Evolutionary conservation across 1,140 invertebrate species (phyloP).

Genomic region (Cherax destructor): DNA sequence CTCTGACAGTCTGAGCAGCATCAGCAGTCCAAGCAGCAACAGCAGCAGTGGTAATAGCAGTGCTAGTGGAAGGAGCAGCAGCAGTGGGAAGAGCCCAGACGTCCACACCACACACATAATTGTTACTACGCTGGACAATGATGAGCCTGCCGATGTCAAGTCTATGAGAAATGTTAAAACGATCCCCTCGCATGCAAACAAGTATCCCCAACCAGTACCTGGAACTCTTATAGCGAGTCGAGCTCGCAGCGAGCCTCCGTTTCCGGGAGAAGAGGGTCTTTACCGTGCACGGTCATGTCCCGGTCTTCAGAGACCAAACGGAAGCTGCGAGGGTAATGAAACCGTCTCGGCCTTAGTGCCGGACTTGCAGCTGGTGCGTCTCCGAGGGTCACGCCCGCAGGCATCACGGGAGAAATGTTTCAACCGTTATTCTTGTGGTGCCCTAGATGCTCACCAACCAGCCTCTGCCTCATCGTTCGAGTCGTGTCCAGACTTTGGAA

Average conservation of each 20-base stretch:
- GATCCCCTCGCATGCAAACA: neutral
- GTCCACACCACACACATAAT: conserved; percentile 43
- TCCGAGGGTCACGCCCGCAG: conserved; percentile 38
- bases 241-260: conserved; percentile 60
- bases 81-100: conserved; percentile 8
- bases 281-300: conserved; percentile 63
- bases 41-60: conserved; percentile 36
- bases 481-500: conserved; percentile 63
- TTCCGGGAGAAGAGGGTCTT: conserved; percentile 52
- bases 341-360: conserved; percentile 40
- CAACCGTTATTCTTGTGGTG: conserved; percentile 61
- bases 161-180: neutral
- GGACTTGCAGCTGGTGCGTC: conserved; percentile 54
- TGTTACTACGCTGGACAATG: conserved; percentile 35
- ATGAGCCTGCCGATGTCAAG: neutral
- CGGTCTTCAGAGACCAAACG: conserved; percentile 36
- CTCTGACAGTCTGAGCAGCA: conserved; percentile 30
- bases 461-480: conserved; percentile 38
- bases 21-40: conserved; percentile 33
- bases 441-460: conserved; percentile 41
- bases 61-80: conserved; percentile 26
- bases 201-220: conserved; percentile 2
- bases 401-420: conserved; percentile 39
- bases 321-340: conserved; percentile 30
- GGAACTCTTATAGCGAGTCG: conserved; percentile 7